A percentile compares a stretch with the other conserved stretches of the same genome.
These are phyloP conservation scores for Cyprinodon diabolis DNA, from an alignment of 2,797 vertebrate species.

Conservation along the genomic window DNA sequence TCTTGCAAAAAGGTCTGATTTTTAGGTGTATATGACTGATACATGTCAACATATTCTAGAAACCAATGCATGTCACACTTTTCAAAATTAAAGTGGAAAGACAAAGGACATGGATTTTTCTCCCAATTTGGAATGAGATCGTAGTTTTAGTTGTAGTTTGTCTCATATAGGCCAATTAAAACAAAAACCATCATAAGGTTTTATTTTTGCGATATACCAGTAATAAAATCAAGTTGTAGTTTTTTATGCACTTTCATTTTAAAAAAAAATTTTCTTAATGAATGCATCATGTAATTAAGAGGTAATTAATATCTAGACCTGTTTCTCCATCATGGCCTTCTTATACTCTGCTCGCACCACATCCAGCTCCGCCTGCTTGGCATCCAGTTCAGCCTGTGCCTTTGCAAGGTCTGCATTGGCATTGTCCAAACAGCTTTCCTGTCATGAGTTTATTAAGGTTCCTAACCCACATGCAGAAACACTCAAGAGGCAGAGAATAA, in stretches of 20 bases:
- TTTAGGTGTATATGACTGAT: neutral
- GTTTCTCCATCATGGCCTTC: conserved; percentile 91
- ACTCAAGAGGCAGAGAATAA: too few relatives aligned
- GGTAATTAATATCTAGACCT: conserved; percentile 76
- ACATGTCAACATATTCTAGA: neutral
- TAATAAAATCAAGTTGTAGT: neutral
- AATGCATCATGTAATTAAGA: conserved; percentile 2
- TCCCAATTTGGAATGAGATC: neutral
- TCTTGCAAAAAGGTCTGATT: neutral
- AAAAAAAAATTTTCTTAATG: neutral
- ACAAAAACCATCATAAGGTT: neutral
- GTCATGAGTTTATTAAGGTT: too few relatives aligned
- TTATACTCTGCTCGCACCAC: conserved; percentile 90
- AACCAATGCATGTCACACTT: too few relatives aligned
- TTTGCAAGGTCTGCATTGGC: conserved; percentile 90
- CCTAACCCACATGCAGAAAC: too few relatives aligned
- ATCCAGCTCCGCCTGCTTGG: conserved; percentile 92
- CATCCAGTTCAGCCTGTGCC: conserved; percentile 90
- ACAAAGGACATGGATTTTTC: neutral
- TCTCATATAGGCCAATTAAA: neutral
- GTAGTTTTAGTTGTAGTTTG: neutral
- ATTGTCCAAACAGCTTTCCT: conserved; percentile 84
- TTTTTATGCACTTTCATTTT: neutral
- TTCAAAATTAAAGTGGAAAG: too few relatives aligned
- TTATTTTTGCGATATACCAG: neutral